phyloP scores from a whole-genome alignment of 2,113 vertebrate genomes.

The Desmodus rotundus region DNA sequence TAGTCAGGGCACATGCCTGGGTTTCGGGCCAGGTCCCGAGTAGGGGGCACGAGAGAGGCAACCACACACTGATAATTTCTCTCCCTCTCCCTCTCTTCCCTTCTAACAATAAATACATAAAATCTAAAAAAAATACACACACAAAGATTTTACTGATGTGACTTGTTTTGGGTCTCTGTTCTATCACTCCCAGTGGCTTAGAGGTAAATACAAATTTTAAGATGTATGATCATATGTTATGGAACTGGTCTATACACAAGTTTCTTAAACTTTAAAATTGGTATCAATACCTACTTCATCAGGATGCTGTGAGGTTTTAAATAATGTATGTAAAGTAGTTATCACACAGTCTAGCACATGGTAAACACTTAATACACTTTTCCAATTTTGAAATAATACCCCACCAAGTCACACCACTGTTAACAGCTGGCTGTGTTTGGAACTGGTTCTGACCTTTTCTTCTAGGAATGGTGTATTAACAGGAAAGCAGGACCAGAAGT shows the following conservation, averaged over 20 bases:
- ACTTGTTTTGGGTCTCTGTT: background rate
- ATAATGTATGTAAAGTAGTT: background rate
- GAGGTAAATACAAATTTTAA: background rate
- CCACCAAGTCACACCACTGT: background rate
- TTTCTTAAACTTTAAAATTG: background rate
- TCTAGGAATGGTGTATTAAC: conserved; percentile 96
- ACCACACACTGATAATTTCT: no score
- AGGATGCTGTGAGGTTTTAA: background rate
- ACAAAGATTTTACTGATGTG: background rate
- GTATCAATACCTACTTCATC: background rate
- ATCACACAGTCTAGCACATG: background rate
- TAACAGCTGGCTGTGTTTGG: background rate
- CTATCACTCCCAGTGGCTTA: background rate
- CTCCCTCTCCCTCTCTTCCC: no score
- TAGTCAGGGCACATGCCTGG: no score
- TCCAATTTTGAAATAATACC: background rate
- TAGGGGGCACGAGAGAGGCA: no score
- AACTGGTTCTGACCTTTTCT: conserved; percentile 89
- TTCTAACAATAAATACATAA: no score
- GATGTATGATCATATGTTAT: background rate
- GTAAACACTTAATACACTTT: background rate
- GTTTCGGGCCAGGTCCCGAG: no score
- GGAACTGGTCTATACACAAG: background rate
- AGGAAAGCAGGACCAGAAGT: conserved; percentile 99
- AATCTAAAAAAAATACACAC: no score